phyloP scores from a whole-genome alignment of 1,140 invertebrate genomes.

The Popillia japonica region DNA sequence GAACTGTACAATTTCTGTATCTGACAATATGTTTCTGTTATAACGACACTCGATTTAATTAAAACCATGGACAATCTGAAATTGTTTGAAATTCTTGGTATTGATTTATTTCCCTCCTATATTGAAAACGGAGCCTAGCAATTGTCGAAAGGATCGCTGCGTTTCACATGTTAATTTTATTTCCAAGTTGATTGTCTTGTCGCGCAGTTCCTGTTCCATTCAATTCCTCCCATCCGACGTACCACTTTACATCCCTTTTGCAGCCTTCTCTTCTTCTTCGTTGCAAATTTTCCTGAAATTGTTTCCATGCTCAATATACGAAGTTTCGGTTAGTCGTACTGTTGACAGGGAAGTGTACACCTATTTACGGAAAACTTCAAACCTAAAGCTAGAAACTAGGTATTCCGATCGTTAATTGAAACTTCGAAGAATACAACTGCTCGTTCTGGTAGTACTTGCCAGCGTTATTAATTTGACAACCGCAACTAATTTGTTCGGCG shows the following conservation, averaged over 20 bases:
- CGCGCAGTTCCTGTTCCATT: not conserved
- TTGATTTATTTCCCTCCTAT: not conserved
- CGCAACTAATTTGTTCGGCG: slow-evolving; percentile 23
- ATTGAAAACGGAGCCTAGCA: not conserved
- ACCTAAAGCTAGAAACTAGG: slow-evolving; percentile 31
- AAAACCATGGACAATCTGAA: not conserved
- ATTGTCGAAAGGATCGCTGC: not conserved
- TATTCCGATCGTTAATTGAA: slow-evolving; percentile 30
- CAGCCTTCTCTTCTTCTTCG: not conserved
- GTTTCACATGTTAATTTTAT: slow-evolving; percentile 17
- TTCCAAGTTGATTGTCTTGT: slow-evolving; percentile 11
- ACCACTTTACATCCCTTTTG: not conserved
- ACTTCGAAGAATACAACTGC: slow-evolving; percentile 31
- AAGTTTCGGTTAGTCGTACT: slow-evolving; percentile 17
- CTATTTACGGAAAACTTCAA: slow-evolving; percentile 23
- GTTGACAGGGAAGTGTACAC: slow-evolving; percentile 23
- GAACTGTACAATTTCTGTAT: not conserved
- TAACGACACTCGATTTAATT: not conserved
- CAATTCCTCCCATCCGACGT: not conserved
- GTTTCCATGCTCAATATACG: slow-evolving; percentile 21
- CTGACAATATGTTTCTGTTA: not conserved
- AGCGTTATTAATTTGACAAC: slow-evolving; percentile 29
- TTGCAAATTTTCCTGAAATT: slow-evolving; percentile 30
- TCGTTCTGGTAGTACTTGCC: slow-evolving; percentile 8
- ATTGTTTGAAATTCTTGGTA: not conserved